Conservation (phyloP, 2,113 vertebrate genomes). For the Oryzias curvinotus region DNA sequence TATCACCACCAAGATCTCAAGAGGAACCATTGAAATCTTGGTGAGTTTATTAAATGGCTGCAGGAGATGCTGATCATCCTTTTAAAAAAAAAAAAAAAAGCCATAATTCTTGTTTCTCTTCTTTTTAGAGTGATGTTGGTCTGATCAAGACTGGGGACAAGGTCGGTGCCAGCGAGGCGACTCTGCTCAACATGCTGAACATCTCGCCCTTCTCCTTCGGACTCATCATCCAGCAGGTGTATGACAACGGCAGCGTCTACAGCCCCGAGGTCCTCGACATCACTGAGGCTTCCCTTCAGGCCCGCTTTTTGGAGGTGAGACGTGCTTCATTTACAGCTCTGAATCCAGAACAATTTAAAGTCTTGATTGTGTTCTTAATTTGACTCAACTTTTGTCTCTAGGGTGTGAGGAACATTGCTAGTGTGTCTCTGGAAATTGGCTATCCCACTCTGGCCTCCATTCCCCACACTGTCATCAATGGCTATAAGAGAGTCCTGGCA, state of each 20-base stretch:
- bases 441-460: constrained; percentile 95
- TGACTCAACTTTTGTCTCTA: constrained; percentile 36
- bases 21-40: constrained; percentile 98
- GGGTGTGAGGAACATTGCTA: constrained; percentile 97
- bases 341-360: not conserved
- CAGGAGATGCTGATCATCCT: not conserved
- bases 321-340: not conserved
- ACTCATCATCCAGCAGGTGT: constrained; percentile 95
- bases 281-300: constrained; percentile 90
- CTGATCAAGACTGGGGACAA: constrained; percentile 95
- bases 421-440: constrained; percentile 95
- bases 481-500: constrained; percentile 94
- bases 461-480: constrained; percentile 93
- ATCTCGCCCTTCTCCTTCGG: constrained; percentile 98
- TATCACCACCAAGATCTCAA: constrained; percentile 99
- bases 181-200: constrained; percentile 96
- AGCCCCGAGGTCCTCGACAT: constrained; percentile 98
- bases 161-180: constrained; percentile 98
- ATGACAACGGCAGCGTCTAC: constrained; percentile 97
- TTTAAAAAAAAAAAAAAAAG: not conserved
- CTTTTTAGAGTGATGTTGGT: constrained; percentile 87
- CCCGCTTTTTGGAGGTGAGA: constrained; percentile 90
- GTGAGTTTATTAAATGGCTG: constrained; percentile 70
- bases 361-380: not conserved
- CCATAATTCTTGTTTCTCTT: not conserved